Conservation (phyloP, 2,888 invertebrate species). For the Lasiommata megera region DNA sequence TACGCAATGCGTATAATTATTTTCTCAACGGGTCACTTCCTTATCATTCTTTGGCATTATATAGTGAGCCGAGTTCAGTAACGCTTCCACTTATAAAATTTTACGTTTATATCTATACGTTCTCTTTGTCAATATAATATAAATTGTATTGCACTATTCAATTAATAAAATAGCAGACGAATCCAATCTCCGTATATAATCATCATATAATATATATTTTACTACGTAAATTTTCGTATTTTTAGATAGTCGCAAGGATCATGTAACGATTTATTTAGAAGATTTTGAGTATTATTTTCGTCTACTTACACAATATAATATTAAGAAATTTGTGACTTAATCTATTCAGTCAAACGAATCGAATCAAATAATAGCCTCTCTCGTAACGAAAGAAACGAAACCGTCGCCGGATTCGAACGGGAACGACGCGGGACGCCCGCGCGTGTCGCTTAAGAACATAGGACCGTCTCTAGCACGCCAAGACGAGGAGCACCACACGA, state of each 20-base stretch:
- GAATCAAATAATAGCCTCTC: slow-evolving; percentile 78
- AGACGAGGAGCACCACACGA: background rate
- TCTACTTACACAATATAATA: slow-evolving; percentile 53
- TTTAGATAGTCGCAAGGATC: slow-evolving; percentile 36
- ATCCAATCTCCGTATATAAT: slow-evolving; percentile 37
- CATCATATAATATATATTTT: slow-evolving; percentile 35
- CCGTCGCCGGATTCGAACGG: slow-evolving; percentile 27
- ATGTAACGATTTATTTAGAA: slow-evolving; percentile 42
- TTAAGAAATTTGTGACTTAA: slow-evolving; percentile 73
- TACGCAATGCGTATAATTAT: slow-evolving; percentile 51
- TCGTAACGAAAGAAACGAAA: slow-evolving; percentile 52
- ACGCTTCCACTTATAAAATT: slow-evolving; percentile 46
- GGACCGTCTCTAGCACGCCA: background rate
- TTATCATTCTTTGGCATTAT: slow-evolving; percentile 78
- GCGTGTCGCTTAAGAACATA: background rate
- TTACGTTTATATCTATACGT: slow-evolving; percentile 30
- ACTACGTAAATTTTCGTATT: slow-evolving; percentile 42
- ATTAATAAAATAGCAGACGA: slow-evolving; percentile 43
- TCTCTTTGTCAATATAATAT: slow-evolving; percentile 36
- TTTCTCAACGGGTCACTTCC: slow-evolving; percentile 54
- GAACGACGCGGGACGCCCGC: background rate
- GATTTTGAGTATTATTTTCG: slow-evolving; percentile 62
- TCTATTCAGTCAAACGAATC: slow-evolving; percentile 79
- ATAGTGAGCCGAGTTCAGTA: slow-evolving; percentile 72
- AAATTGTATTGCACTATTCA: slow-evolving; percentile 63